Percentiles rank a stretch among this genome's conserved stretches.
Conservation (phyloP, 2,888 invertebrate genomes). For the Noctua janthe region DNA sequence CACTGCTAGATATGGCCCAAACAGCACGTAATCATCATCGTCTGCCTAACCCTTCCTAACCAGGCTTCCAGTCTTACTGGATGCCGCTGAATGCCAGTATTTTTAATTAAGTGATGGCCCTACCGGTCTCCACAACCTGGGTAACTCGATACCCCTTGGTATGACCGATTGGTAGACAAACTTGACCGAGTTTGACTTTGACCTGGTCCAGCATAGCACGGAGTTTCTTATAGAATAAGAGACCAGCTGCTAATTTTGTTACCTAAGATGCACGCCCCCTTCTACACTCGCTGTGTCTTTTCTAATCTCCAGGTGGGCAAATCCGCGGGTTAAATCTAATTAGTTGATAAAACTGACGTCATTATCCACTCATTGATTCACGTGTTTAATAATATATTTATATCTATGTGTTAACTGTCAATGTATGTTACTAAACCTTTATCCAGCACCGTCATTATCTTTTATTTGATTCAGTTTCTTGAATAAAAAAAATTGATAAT, state of each 20-base stretch:
- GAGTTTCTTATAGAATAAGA: background rate
- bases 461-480: background rate
- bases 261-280: too few relatives aligned
- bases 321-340: background rate
- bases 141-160: background rate
- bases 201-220: background rate
- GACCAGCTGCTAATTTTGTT: background rate
- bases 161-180: background rate
- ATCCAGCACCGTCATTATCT: background rate
- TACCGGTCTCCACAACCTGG: background rate
- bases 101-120: background rate
- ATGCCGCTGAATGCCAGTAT: background rate
- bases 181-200: background rate
- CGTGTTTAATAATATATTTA: background rate
- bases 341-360: background rate
- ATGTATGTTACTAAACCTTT: background rate
- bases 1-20: too few relatives aligned
- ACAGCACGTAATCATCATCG: background rate
- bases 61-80: background rate
- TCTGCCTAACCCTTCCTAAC: background rate
- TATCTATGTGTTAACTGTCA: background rate
- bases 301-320: too few relatives aligned
- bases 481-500: background rate
- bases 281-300: too few relatives aligned
- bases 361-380: background rate